phyloP scores from a whole-genome alignment of 2,888 invertebrate genomes.

The Nomada flava region DNA sequence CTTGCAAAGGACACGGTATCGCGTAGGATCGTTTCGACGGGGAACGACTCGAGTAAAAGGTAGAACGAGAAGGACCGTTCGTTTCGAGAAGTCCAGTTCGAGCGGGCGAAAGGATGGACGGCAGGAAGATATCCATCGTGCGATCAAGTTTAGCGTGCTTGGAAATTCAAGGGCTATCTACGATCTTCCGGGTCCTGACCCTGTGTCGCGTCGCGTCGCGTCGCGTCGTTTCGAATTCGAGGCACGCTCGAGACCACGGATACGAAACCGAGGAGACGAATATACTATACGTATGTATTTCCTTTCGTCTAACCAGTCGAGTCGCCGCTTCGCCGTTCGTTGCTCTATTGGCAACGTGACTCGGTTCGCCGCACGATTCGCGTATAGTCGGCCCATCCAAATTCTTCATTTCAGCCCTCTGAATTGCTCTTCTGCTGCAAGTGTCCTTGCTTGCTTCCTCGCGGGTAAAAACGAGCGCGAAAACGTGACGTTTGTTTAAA shows the following conservation, averaged over 20 bases:
- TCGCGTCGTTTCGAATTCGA: conserved; percentile 65
- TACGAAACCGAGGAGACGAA: conserved; percentile 46
- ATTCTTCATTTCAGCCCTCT: conserved; percentile 19
- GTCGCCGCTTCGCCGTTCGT: conserved; percentile 22
- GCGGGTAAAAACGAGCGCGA: too few relatives aligned
- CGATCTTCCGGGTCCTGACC: conserved; percentile 67
- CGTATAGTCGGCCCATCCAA: background rate
- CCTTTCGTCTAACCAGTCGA: conserved; percentile 40
- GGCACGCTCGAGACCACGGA: conserved; percentile 47
- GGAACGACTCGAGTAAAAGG: background rate
- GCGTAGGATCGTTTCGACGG: background rate
- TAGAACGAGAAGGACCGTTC: background rate
- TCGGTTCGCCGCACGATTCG: background rate
- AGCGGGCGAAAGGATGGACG: background rate
- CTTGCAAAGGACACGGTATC: background rate
- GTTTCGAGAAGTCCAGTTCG: conserved; percentile 16
- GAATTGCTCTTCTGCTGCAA: background rate
- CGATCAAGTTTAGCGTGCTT: conserved; percentile 43
- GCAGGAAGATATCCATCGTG: conserved; percentile 45
- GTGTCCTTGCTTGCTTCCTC: too few relatives aligned
- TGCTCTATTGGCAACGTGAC: conserved; percentile 46
- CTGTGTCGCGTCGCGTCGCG: conserved; percentile 15
- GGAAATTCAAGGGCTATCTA: conserved; percentile 61
- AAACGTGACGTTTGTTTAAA: too few relatives aligned
- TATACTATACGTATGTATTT: conserved; percentile 25